Evolutionary conservation across 1,140 invertebrate genomes (phyloP), one percentile per base, ranked within the genome.

Genomic region (Laupala kohalensis): DNA sequence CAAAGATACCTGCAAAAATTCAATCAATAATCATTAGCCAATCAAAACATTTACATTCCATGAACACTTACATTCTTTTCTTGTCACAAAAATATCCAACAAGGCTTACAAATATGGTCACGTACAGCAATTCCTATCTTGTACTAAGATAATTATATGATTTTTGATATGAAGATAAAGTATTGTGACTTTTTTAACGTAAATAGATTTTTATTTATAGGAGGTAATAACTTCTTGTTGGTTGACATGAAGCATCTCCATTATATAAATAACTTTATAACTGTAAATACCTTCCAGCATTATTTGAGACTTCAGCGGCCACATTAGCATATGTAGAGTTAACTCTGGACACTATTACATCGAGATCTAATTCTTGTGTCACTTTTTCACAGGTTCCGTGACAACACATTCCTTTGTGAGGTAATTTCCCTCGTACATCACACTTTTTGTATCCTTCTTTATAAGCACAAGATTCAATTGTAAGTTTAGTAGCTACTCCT

Each of bases 271-370:
- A 0, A 53, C 9, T 53, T 53, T 19, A 9, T 19, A 9, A 53
- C 9, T 53, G 19, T 53, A 53, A 30, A 15, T 69, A 72, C 71
- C 71, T 65, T 26, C 71, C 71, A 69, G 71, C 71, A 72, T 72
- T 66, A 23, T 27, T 23, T n/a, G 71, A 72, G 25, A 72, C 27
- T 27, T 25, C 29, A 9, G 67, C 28, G 13, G 64, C 19, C 6
- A 37, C 64, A 62, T 27, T 25, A 5, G 9, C 6, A 0, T 72
- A 29, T 53, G 23, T 23, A 3, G 69, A 27, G 24, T 67, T 72
- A n/a, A 72, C 66, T 19, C 37, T 30, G 5, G 26, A 12, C 63
- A 63, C 27, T 24, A 72, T 23, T 26, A 12, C 6, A 19, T 67
- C 5, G n/a, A 72, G 23, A 37, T 67, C 64, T 26, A 72, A 26